phyloP scores from a whole-genome alignment of 1,140 invertebrate genomes.

The Panagrolaimus sp. region DNA sequence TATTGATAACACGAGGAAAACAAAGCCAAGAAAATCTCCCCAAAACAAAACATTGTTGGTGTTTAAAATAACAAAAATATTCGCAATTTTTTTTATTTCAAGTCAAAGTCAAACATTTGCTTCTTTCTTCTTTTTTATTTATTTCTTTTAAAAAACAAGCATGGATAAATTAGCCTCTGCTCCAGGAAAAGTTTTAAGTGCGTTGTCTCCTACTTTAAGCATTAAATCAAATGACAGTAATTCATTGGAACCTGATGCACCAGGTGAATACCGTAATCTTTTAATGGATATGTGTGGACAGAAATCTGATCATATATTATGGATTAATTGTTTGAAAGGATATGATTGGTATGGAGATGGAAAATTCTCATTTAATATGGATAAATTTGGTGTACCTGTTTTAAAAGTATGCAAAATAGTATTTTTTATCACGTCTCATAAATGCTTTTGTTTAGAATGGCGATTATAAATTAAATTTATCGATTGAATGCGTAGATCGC shows the following conservation, averaged over 20 bases:
- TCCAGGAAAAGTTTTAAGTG: constrained; percentile 2
- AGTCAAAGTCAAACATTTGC: too few relatives aligned
- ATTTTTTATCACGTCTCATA: background rate
- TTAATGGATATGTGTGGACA: constrained; percentile 16
- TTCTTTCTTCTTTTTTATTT: too few relatives aligned
- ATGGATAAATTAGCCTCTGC: constrained; percentile 5
- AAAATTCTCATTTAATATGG: constrained; percentile 17
- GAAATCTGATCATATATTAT: constrained; percentile 21
- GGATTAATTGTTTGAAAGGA: constrained; percentile 23
- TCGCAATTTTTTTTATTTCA: too few relatives aligned
- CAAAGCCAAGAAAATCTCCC: too few relatives aligned
- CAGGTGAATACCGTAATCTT: constrained; percentile 21
- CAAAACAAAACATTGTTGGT: too few relatives aligned
- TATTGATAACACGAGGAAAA: too few relatives aligned
- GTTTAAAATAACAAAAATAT: too few relatives aligned
- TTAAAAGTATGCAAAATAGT: constrained; percentile 12
- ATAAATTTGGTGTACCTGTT: constrained; percentile 22
- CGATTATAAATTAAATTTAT: constrained; percentile 19
- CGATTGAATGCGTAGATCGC: constrained; percentile 19
- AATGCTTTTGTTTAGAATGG: constrained; percentile 16
- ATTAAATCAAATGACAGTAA: background rate
- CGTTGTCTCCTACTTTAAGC: background rate
- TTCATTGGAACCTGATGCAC: constrained; percentile 11
- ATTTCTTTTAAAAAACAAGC: background rate
- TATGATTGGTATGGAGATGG: constrained; percentile 21